These are phyloP conservation scores for Mareca penelope DNA, from an alignment of 2,797 vertebrate genomes.

Conservation along the genomic window DNA sequence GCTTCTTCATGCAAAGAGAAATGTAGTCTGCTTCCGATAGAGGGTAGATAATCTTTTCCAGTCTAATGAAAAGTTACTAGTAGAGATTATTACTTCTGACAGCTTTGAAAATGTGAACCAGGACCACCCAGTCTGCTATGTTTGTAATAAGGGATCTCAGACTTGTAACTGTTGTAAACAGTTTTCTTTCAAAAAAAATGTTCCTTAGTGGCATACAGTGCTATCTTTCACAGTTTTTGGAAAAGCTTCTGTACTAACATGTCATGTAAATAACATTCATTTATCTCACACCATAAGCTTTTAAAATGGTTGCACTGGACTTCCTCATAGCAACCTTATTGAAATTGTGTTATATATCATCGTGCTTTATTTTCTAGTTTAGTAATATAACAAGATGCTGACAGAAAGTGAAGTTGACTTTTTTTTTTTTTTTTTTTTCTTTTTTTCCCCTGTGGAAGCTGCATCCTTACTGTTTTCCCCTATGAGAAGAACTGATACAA, in stretches of 20 bases:
- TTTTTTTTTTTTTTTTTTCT: not conserved
- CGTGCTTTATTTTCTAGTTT: not conserved
- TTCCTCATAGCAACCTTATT: not conserved
- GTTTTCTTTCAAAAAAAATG: not conserved
- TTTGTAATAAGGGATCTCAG: not conserved
- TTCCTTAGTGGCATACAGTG: not conserved
- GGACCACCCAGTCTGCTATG: constrained; percentile 40
- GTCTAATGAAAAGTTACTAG: constrained; percentile 5
- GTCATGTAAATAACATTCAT: not conserved
- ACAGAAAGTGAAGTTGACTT: not conserved
- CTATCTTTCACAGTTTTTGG: not conserved
- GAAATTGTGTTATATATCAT: not conserved
- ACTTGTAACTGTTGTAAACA: not conserved
- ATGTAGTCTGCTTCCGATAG: not conserved
- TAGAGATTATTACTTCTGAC: constrained; percentile 51
- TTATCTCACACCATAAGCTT: not conserved
- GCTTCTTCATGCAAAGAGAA: not conserved
- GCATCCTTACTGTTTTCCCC: not conserved
- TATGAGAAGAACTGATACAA: not conserved
- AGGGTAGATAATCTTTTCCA: not conserved
- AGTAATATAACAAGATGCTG: constrained; percentile 37
- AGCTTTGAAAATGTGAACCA: constrained; percentile 40
- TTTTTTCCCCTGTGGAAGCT: not conserved
- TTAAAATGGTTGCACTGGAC: not conserved
- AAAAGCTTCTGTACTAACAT: not conserved